A percentile compares a stretch with the other conserved stretches of the same genome.
Evolutionary conservation across 2,797 vertebrate genomes (phyloP).

Genomic region (Betta splendens): DNA sequence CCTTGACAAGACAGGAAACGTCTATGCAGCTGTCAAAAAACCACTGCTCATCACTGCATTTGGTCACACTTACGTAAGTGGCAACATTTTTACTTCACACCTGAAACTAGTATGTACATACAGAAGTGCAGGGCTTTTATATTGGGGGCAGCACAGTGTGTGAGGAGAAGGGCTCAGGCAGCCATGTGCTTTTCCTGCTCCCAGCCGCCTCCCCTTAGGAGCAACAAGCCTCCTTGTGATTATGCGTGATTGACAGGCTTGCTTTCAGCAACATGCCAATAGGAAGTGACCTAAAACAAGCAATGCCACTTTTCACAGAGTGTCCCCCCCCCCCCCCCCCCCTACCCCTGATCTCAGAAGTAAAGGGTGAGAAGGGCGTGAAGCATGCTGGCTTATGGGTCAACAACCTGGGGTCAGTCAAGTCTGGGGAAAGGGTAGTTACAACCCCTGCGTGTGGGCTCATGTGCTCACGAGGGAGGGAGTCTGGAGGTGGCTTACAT

Average conservation of each 20-base stretch:
- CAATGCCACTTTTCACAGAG: conserved; percentile 72
- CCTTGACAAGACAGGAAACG: too few species aligned
- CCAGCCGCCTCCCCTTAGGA: conserved; percentile 60
- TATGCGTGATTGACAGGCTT: conserved; percentile 75
- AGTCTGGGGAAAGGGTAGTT: conserved; percentile 68
- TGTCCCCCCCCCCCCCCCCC: conserved; percentile 32
- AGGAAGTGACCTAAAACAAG: conserved; percentile 83
- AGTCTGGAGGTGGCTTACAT: conserved; percentile 59
- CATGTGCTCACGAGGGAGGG: conserved; percentile 54
- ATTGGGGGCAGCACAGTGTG: conserved; percentile 21
- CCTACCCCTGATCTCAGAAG: conserved; percentile 34
- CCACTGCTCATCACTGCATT: conserved; percentile 25
- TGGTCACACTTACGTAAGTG: conserved; percentile 37
- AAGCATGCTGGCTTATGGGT: conserved; percentile 54
- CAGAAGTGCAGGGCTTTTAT: conserved; percentile 35
- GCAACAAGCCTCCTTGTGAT: conserved; percentile 64
- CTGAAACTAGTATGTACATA: conserved; percentile 32
- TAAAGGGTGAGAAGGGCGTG: conserved; percentile 56
- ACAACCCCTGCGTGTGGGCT: conserved; percentile 73
- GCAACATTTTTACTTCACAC: conserved; percentile 52
- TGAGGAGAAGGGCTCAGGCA: conserved; percentile 37
- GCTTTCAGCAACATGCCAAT: conserved; percentile 68
- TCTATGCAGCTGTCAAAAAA: too few species aligned
- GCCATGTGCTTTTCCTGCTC: conserved; percentile 51
- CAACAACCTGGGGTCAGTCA: conserved; percentile 58